A percentile compares a stretch with the other conserved stretches of the same genome.
Evolutionary conservation across 2,888 invertebrate species (phyloP).

Genomic region (Zonitis immaculata): DNA sequence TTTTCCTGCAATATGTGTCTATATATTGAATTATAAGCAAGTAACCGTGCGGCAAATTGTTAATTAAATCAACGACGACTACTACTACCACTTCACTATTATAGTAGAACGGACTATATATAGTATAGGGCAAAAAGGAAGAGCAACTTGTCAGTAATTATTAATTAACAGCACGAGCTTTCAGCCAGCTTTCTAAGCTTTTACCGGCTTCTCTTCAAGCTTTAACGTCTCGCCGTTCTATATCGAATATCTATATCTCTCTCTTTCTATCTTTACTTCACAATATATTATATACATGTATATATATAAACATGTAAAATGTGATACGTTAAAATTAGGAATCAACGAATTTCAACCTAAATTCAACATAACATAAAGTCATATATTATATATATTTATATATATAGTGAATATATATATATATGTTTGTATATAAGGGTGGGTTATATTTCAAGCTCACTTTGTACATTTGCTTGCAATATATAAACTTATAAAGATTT

Average conservation of each 20-base stretch:
- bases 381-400: neutral
- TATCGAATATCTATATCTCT: no score
- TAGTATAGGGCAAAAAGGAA: conserved; percentile 42
- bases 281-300: no score
- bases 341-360: neutral
- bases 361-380: neutral
- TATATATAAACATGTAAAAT: no score
- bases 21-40: conserved; percentile 17
- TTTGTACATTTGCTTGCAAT: conserved; percentile 29
- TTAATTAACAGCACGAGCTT: conserved; percentile 53
- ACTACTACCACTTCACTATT: conserved; percentile 31
- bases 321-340: neutral
- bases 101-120: conserved; percentile 41
- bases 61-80: conserved; percentile 42
- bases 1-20: neutral
- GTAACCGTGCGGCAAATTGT: conserved; percentile 44
- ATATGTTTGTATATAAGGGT: neutral
- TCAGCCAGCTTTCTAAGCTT: conserved; percentile 52
- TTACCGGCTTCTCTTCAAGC: conserved; percentile 50
- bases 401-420: neutral
- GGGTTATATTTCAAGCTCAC: conserved; percentile 27
- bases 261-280: neutral
- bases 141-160: conserved; percentile 54
- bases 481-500: no score
- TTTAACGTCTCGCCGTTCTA: conserved; percentile 42